These are phyloP conservation scores for Bellardia bayeri DNA, from an alignment of 2,888 invertebrate species.

Conservation along the genomic window DNA sequence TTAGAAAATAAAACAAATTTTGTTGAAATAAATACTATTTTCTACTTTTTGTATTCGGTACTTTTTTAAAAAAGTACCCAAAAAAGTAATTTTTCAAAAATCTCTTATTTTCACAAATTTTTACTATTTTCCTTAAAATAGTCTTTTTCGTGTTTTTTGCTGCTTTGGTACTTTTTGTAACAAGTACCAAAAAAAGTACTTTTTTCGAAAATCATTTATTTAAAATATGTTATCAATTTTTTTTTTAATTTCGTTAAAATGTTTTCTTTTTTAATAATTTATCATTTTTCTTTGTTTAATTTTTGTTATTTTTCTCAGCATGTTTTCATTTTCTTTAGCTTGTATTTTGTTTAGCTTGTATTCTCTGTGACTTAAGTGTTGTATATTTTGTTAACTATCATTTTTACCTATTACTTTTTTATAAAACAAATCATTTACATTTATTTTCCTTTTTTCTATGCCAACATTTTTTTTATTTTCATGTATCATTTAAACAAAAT, in stretches of 20 bases:
- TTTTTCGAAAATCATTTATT: too few relatives aligned
- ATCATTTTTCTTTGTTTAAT: neutral
- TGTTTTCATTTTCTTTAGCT: neutral
- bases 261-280: neutral
- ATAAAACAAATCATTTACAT: constrained; percentile 23
- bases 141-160: too few relatives aligned
- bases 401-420: neutral
- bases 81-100: too few relatives aligned
- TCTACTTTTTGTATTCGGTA: too few relatives aligned
- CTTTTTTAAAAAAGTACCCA: neutral
- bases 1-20: too few relatives aligned
- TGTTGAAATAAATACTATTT: too few relatives aligned
- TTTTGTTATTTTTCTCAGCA: constrained; percentile 1
- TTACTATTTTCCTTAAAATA: too few relatives aligned
- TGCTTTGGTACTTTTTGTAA: too few relatives aligned
- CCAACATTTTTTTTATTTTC: constrained; percentile 54
- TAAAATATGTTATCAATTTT: too few relatives aligned
- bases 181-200: too few relatives aligned
- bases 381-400: neutral
- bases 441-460: constrained; percentile 60
- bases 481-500: constrained; percentile 62
- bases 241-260: neutral
- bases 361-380: neutral
- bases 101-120: too few relatives aligned
- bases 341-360: too few relatives aligned